Conservation (phyloP, 2,797 vertebrate species). For the Tokudaia muenninki region DNA sequence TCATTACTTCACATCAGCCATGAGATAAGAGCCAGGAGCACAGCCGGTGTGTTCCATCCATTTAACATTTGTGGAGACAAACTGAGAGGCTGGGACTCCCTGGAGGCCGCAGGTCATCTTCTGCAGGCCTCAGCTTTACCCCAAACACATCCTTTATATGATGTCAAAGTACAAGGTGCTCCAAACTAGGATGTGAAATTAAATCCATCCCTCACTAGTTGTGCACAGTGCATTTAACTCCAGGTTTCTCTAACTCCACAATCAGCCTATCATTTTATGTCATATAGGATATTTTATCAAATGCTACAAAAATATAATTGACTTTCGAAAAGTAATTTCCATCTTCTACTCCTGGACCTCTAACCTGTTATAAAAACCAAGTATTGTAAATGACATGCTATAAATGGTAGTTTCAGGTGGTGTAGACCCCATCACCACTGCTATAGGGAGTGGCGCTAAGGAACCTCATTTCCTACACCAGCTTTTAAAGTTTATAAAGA, state of each 20-base stretch:
- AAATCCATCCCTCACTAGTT: neutral
- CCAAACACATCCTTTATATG: fast-evolving
- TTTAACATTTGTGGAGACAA: neutral
- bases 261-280: neutral
- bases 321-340: constrained; percentile 56
- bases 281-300: neutral
- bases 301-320: constrained; percentile 11
- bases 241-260: neutral
- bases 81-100: neutral
- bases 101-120: fast-evolving
- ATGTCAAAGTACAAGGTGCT: fast-evolving
- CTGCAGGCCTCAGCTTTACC: neutral
- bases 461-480: neutral
- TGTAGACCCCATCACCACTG: neutral
- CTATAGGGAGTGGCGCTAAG: neutral
- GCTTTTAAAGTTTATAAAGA: constrained; percentile 6
- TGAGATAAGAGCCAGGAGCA: neutral
- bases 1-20: neutral
- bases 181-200: too few relatives aligned
- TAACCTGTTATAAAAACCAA: neutral
- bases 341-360: neutral
- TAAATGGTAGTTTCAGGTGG: neutral
- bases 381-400: neutral
- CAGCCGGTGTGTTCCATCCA: neutral
- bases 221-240: neutral